phyloP scores from a whole-genome alignment of 2,888 invertebrate species.

The Netelia virgata region DNA sequence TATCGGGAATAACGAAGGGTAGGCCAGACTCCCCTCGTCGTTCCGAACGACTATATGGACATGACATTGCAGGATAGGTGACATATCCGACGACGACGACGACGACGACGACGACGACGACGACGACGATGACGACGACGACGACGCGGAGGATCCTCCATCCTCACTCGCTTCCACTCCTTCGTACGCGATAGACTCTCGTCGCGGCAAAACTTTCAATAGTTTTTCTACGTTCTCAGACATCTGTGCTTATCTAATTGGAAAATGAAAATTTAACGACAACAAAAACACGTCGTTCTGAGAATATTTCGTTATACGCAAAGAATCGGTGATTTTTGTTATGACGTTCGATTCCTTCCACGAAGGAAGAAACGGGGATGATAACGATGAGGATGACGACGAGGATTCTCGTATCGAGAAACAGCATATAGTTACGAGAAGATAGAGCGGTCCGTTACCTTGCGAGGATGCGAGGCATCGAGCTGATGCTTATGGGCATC shows the following conservation, averaged over 20 bases:
- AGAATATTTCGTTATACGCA: not conserved
- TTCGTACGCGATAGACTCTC: conserved; percentile 29
- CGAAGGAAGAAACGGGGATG: conserved; percentile 16
- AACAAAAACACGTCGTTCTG: not conserved
- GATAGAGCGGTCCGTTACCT: not conserved
- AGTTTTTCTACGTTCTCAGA: not conserved
- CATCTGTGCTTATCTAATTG: too few species aligned
- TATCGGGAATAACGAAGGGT: conserved; percentile 55
- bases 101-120: conserved; percentile 10
- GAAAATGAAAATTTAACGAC: too few species aligned
- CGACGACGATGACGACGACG: too few species aligned
- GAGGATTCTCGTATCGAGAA: conserved; percentile 6
- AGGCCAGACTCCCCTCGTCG: conserved; percentile 34
- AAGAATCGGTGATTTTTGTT: conserved; percentile 1
- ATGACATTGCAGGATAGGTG: conserved; percentile 47
- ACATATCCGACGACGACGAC: conserved; percentile 27
- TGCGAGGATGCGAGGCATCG: conserved; percentile 60
- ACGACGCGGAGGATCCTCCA: conserved; percentile 46
- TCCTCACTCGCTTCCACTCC: conserved; percentile 28
- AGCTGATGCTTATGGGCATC: conserved; percentile 66
- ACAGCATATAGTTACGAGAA: conserved; percentile 41
- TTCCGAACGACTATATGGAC: conserved; percentile 52
- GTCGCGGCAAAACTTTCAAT: not conserved
- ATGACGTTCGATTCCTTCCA: conserved; percentile 28
- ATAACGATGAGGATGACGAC: conserved; percentile 36